These are phyloP conservation scores for Liparis tanakae DNA, from an alignment of 2,797 vertebrate genomes.

Conservation along the genomic window DNA sequence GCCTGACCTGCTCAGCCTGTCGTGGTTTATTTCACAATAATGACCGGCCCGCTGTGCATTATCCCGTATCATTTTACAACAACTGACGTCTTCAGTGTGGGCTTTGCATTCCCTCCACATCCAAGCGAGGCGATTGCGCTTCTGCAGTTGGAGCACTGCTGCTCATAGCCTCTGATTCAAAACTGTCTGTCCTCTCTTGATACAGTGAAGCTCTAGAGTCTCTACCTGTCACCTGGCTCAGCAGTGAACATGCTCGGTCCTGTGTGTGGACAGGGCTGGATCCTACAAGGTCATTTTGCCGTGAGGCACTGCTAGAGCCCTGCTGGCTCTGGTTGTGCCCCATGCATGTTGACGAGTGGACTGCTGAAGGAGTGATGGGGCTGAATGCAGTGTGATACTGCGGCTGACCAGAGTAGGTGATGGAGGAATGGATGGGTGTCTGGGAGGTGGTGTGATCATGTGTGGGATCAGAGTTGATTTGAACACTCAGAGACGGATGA, in stretches of 20 bases:
- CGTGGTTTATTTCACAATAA: background rate
- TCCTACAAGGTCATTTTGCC: slow-evolving; percentile 70
- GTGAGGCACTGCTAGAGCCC: slow-evolving; percentile 46
- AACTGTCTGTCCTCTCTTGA: slow-evolving; percentile 42
- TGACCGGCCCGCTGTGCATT: background rate
- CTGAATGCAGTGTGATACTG: slow-evolving; percentile 72
- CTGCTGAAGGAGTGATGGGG: slow-evolving; percentile 59
- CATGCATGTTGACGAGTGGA: slow-evolving; percentile 43
- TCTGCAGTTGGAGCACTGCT: slow-evolving; percentile 31
- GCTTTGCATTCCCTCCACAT: slow-evolving; percentile 42
- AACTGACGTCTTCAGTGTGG: slow-evolving; percentile 19
- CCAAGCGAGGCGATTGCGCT: slow-evolving; percentile 35
- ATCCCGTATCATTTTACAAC: background rate
- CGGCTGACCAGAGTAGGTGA: slow-evolving; percentile 62
- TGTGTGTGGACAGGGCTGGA: slow-evolving; percentile 62
- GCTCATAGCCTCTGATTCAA: slow-evolving; percentile 23
- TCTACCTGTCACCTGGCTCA: slow-evolving; percentile 44
- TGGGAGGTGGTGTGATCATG: slow-evolving; percentile 55
- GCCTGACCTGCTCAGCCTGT: background rate
- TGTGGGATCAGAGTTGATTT: slow-evolving; percentile 59
- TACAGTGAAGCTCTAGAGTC: slow-evolving; percentile 35
- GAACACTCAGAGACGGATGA: slow-evolving; percentile 63
- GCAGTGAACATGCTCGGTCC: slow-evolving; percentile 37
- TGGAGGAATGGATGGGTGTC: slow-evolving; percentile 70
- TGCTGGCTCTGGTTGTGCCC: slow-evolving; percentile 47